Base-by-base conservation (phyloP, 1,140 invertebrate genomes). In the Drosophila jambulina region DNA sequence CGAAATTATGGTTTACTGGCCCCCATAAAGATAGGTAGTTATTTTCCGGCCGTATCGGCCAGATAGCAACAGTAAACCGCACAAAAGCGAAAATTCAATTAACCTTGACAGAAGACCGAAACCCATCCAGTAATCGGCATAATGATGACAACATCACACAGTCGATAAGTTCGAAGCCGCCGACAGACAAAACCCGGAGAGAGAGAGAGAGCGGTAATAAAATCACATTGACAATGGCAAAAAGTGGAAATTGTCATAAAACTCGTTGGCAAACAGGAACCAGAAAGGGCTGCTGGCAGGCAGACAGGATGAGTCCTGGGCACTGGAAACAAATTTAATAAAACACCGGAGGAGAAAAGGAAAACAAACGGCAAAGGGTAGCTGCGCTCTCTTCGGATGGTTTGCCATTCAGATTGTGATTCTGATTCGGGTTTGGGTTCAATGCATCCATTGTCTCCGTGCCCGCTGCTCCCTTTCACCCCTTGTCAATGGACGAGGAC, bases 291-390 rank as follows among this genome's bases (percentile, higher is more conserved):
- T 53, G 27, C 21, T 23, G 25, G 23, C 48, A n/a, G 53, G 58
- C 60, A 58, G 49, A 57, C 65, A 43, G 40, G 36, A 32, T 58
- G 70, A 79, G 67, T 69, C 49, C 53, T 64, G 69, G 78, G 72
- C 63, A 91, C 82, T 86, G 69, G 83, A 88, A 91, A 91, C 87
- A 91, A 91, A 91, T 91, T 91, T 91, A 91, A 91, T 91, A 91
- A 91, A 91, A 90, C 67, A 85, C 69, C 75, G 46, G 75, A 75
- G 59, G 23, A 40, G 82, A 75, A 75, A 84, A 36, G 46, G 74
- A 70, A 70, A 83, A 77, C 57, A 62, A 72, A 25, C 25, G 36
- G 45, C 19, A 83, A 91, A 70, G 85, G 85, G 81, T 85, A 81
- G 63, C 51, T 54, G 51, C 34, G 36, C 27, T 40, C 32, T 25